Evolutionary conservation across 2,888 invertebrate genomes (phyloP).

Genomic region (Dinocampus coccinellae): DNA sequence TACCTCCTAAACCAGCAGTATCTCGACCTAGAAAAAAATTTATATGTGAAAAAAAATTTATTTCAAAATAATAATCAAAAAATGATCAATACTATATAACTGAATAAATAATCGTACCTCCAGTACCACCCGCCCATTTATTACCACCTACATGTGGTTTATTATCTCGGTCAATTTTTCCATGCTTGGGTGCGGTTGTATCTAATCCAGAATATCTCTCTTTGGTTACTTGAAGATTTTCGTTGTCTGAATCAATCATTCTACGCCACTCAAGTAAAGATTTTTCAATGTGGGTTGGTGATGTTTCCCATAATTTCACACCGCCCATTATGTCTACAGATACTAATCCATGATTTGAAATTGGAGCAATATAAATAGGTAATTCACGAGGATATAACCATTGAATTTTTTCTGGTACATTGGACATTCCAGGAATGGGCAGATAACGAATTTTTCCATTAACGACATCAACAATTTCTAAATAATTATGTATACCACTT

Average conservation of each 20-base stretch:
- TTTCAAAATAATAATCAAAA: neutral
- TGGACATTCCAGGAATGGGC: slow-evolving; percentile 69
- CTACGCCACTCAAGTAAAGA: slow-evolving; percentile 70
- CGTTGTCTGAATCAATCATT: slow-evolving; percentile 64
- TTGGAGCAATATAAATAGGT: slow-evolving; percentile 68
- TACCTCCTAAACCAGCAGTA: slow-evolving; percentile 95
- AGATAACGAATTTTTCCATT: slow-evolving; percentile 71
- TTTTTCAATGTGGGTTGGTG: slow-evolving; percentile 66
- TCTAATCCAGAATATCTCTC: slow-evolving; percentile 78
- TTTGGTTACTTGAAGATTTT: slow-evolving; percentile 81
- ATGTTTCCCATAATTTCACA: slow-evolving; percentile 73
- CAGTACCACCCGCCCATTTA: slow-evolving; percentile 96
- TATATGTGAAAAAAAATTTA: slow-evolving; percentile 19
- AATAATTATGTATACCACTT: slow-evolving; percentile 62
- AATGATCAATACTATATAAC: neutral
- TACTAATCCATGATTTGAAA: slow-evolving; percentile 70
- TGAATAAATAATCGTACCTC: slow-evolving; percentile 72
- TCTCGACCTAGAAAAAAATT: slow-evolving; percentile 73
- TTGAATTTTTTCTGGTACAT: slow-evolving; percentile 66
- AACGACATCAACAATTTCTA: slow-evolving; percentile 72
- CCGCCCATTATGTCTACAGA: slow-evolving; percentile 74
- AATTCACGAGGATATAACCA: slow-evolving; percentile 70
- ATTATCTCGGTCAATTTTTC: slow-evolving; percentile 90
- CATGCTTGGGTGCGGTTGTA: slow-evolving; percentile 88
- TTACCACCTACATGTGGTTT: slow-evolving; percentile 97